Conservation (phyloP, 1,140 invertebrate genomes). For the Lithobius niger region DNA sequence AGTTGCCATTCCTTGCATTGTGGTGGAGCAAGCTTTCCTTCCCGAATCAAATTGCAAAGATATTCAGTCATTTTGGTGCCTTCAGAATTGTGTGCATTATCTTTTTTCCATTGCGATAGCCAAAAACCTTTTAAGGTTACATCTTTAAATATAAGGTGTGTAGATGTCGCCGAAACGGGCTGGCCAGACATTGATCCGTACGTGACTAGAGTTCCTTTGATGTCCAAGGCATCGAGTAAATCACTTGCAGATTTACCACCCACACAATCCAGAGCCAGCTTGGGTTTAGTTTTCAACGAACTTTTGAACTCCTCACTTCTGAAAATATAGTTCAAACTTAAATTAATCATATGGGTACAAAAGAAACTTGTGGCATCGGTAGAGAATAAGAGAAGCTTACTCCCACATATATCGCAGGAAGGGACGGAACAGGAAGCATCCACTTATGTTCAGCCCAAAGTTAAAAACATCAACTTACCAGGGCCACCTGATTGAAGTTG, state of each 20-base stretch:
- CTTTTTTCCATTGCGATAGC: conserved; percentile 75
- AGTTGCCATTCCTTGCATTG: conserved; percentile 55
- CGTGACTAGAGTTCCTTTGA: conserved; percentile 74
- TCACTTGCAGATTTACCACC: conserved; percentile 80
- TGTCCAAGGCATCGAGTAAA: conserved; percentile 54
- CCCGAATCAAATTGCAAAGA: conserved; percentile 51
- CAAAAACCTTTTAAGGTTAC: conserved; percentile 80
- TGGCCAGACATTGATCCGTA: conserved; percentile 96
- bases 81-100: conserved; percentile 25
- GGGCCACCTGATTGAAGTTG: too few relatives aligned
- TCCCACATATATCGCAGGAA: too few relatives aligned
- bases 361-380: too few relatives aligned
- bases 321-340: too few relatives aligned
- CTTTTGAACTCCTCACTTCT: too few relatives aligned
- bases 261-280: conserved; percentile 86
- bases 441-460: too few relatives aligned
- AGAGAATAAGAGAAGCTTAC: too few relatives aligned
- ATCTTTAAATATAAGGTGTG: conserved; percentile 86
- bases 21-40: conserved; percentile 57
- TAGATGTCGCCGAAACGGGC: conserved; percentile 67
- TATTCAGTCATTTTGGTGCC: conserved; percentile 39
- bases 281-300: conserved; percentile 44
- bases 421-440: too few relatives aligned
- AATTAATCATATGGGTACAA: too few relatives aligned
- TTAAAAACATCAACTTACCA: too few relatives aligned